Base-by-base conservation (phyloP, 2,113 vertebrate genomes). In the Chloropsis hardwickii region DNA sequence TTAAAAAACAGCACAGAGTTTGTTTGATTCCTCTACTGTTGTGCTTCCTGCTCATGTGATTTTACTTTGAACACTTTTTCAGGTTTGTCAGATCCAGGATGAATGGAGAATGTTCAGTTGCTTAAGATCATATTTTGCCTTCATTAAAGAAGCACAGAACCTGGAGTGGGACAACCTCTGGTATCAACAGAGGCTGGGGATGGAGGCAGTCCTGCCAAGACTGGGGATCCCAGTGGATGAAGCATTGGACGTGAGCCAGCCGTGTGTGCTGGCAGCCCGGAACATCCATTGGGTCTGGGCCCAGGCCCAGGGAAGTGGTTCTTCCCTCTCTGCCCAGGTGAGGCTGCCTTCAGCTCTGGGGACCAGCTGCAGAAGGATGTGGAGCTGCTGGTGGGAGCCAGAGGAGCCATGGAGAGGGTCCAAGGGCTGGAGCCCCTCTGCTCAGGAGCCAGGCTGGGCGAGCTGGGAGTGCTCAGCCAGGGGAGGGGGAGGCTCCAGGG, bases 241-340 rank as follows among this genome's bases (percentile, higher is more conserved):
- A n/a, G 10, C 28, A 2, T 0, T 21, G n/a, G 57, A 20, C 1
- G 1, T 35, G 48, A 62, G 33, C 28, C 1, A 0, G 24, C 28
- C 3, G 0, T 24, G 44, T 35, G 70, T 9, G 5, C 51, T 58
- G 16, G 29, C 57, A 53, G 62, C 56, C 42, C 50, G 22, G 90
- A 27, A 29, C n/a, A 35, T 17, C 2, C 0, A 7, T 12, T 0
- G 1, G 13, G n/a, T 28, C 37, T 2, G 2, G 18, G 33, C 25
- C 40, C 20, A 7, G 45, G 15, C 42, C 13, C 23, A 56, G 76
- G 61, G 44, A 15, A 24, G 15, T 0, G 1, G 24, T 37, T 51
- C 14, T 72, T 5, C 35, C 9, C 35, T 23, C 37, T 33, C 33
- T 66, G 33, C 44, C 53, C 44, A 5, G 67, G 12, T 50, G 60